phyloP scores from a whole-genome alignment of 2,113 vertebrate genomes.

The Lamprotornis superbus region DNA sequence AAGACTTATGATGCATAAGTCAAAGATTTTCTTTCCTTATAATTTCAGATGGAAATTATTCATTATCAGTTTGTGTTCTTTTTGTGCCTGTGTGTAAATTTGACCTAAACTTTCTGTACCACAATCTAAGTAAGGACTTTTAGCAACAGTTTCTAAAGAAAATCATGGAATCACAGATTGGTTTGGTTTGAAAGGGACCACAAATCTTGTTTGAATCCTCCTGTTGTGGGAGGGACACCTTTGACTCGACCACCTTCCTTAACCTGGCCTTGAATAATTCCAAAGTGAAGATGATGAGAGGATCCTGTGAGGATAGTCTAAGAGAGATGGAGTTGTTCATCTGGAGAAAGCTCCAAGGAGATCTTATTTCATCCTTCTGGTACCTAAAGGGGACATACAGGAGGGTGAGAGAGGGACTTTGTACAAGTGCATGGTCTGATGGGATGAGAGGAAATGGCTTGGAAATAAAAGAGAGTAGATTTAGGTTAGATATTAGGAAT shows the following conservation, averaged over 20 bases:
- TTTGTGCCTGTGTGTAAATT: not conserved
- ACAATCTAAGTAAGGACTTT: not conserved
- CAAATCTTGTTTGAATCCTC: not conserved
- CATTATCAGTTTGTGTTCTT: not conserved
- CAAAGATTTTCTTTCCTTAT: not conserved
- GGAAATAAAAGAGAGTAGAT: not conserved
- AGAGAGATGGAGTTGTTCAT: not conserved
- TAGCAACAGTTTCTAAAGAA: not conserved
- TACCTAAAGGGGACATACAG: no score
- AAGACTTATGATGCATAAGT: not conserved
- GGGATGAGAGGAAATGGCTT: not conserved
- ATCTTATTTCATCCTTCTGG: not conserved
- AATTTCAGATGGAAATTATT: not conserved
- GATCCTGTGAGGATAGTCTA: not conserved
- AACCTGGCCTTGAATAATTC: not conserved
- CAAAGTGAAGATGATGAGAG: not conserved
- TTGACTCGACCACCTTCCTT: rapidly evolving
- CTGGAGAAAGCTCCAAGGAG: not conserved
- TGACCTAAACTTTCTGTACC: not conserved
- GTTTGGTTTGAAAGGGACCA: not conserved
- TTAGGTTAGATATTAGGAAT: not conserved
- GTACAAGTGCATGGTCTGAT: not conserved
- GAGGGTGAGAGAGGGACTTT: not conserved
- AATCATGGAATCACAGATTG: not conserved
- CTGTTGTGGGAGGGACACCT: not conserved